A percentile compares a stretch with the other conserved stretches of the same genome.
These are phyloP conservation scores for Atrichornis clamosus DNA, from an alignment of 2,113 vertebrate species.

Conservation along the genomic window DNA sequence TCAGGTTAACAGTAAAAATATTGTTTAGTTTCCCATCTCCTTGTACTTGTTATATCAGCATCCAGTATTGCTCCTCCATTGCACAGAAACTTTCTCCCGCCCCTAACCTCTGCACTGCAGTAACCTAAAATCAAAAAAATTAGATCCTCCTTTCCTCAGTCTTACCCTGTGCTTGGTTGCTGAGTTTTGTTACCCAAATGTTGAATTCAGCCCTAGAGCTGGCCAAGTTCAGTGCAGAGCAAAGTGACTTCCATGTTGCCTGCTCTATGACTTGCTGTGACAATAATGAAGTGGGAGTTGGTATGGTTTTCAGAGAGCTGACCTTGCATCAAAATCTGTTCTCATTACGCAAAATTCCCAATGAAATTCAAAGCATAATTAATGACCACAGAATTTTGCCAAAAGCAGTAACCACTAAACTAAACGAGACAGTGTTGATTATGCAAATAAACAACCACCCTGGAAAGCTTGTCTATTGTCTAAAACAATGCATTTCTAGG, in stretches of 20 bases:
- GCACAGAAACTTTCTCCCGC: background rate
- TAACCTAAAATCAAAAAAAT: background rate
- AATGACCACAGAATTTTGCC: conserved; percentile 16
- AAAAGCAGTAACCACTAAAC: conserved; percentile 6
- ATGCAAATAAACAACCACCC: background rate
- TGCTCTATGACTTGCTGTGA: background rate
- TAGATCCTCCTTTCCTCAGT: background rate
- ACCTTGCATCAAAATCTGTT: background rate
- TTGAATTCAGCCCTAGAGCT: background rate
- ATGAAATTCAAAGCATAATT: conserved; percentile 26
- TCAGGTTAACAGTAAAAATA: background rate
- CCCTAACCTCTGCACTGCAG: background rate
- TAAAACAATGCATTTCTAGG: background rate
- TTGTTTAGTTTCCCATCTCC: background rate
- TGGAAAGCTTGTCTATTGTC: background rate
- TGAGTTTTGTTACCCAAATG: background rate
- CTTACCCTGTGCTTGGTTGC: background rate
- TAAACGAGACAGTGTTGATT: conserved; percentile 7
- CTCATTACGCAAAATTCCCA: conserved; percentile 19
- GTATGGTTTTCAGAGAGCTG: conserved; percentile 1
- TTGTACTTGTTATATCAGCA: background rate
- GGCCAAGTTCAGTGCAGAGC: background rate
- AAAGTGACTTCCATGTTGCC: background rate
- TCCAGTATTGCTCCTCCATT: background rate
- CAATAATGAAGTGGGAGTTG: background rate